phyloP scores from a whole-genome alignment of 2,888 invertebrate genomes.

The Polymixis flavicincta region DNA sequence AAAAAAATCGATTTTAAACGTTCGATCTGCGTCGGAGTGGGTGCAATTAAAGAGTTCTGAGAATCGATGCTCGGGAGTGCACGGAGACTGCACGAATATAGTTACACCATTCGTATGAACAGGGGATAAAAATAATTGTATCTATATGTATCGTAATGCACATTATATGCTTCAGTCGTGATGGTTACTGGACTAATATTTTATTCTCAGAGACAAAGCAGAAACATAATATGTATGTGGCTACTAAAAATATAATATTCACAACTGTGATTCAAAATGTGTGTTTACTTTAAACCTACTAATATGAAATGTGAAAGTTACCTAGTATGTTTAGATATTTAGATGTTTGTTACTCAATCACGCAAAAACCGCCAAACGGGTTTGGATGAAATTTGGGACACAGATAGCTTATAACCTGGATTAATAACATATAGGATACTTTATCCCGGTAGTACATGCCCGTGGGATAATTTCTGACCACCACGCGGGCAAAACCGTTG shows the following conservation, averaged over 20 bases:
- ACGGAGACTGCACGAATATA: constrained; percentile 80
- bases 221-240: too few species aligned
- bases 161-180: constrained; percentile 41
- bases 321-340: not conserved
- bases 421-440: too few species aligned
- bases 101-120: constrained; percentile 74
- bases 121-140: constrained; percentile 68
- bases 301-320: too few species aligned
- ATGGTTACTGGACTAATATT: constrained; percentile 8
- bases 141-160: constrained; percentile 46
- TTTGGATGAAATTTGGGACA: too few species aligned
- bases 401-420: too few species aligned
- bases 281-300: too few species aligned
- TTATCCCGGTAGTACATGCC: too few species aligned
- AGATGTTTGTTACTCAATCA: too few species aligned
- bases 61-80: constrained; percentile 82
- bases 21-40: constrained; percentile 88
- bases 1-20: constrained; percentile 90
- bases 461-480: too few species aligned
- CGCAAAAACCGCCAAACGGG: too few species aligned
- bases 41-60: constrained; percentile 90
- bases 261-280: not conserved
- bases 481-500: too few species aligned
- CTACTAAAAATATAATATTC: not conserved
- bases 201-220: not conserved